Base-by-base conservation (phyloP, 2,888 invertebrate genomes). In the Clistopyga incitator region DNA sequence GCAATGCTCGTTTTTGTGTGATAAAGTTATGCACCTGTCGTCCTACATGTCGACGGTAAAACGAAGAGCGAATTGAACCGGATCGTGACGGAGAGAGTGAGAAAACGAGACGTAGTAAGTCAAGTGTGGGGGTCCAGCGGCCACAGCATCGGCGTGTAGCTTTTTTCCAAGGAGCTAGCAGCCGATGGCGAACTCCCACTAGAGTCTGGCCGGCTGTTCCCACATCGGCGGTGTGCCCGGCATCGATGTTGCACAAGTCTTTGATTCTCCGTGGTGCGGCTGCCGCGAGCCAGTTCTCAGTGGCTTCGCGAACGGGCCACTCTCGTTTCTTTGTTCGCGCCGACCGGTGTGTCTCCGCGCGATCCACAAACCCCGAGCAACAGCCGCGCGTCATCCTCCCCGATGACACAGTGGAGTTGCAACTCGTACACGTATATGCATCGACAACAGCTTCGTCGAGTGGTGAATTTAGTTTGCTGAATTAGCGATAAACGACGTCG, bases 161-260 rank as follows among this genome's bases (percentile, higher is more conserved):
- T 38, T 70, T 38, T 23, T 59, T 45, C 20, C 20, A 54, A 52
- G 70, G 64, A 82, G 65, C 52, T 45, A 80, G 68, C 80, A 64
- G 68, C 80, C 77, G 77, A 84, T 78, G 77, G 83, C 20, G 34
- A 70, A 76, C 80, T 84, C 83, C 83, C 80, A 84, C 83, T 77
- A 64, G 29, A 45, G 47, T 54, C 38, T 74, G 15, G 23, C 75
- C 20, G 34, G 50, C 76, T 72, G 54, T 83, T 79, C 83, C 83
- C 65, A 78, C 84, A 79, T 80, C 71, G 82, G 56, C 59, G n/a
- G 25, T 38, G 78, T 67, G 67, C 38, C 81, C 74, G 65, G 61
- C 87, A 84, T 87, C 83, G 87, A 84, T 77, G 82, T 90, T 89
- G 89, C 90, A 90, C 89, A 89, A 90, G 88, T 86, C 78, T 87